phyloP scores from a whole-genome alignment of 2,797 vertebrate species.

The Prunella strophiata region DNA sequence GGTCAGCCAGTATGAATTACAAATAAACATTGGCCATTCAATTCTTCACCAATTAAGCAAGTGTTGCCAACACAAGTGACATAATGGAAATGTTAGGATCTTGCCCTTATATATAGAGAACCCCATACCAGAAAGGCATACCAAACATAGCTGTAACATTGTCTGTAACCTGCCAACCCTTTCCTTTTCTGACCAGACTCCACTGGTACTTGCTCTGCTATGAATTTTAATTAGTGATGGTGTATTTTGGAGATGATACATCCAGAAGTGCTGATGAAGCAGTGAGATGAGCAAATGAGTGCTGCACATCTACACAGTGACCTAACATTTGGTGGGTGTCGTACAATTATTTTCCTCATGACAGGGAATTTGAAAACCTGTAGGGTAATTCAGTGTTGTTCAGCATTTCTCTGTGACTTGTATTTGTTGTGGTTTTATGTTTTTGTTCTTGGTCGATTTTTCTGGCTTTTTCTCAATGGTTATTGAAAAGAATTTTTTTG shows the following conservation, averaged over 20 bases:
- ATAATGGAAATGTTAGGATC: neutral
- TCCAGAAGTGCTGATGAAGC: slow-evolving; percentile 2
- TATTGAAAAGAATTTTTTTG: neutral
- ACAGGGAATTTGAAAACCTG: neutral
- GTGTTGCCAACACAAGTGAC: neutral
- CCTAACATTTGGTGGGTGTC: neutral
- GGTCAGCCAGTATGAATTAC: neutral
- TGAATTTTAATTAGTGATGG: neutral
- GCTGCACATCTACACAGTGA: neutral
- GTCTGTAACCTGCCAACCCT: neutral
- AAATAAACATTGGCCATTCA: neutral
- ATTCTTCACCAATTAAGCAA: neutral
- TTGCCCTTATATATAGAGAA: neutral
- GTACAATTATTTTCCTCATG: neutral
- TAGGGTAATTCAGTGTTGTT: neutral
- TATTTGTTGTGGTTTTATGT: neutral
- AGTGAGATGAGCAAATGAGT: neutral
- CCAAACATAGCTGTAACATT: neutral
- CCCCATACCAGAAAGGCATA: neutral
- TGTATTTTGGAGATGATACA: neutral
- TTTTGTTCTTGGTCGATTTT: neutral
- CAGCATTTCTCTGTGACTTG: neutral
- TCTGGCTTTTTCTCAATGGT: neutral
- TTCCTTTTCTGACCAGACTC: neutral
- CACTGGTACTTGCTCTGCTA: neutral